Evolutionary conservation across 2,888 invertebrate genomes (phyloP), one percentile per base, ranked within the genome.

Genomic region (Calliopum simillimum): DNA sequence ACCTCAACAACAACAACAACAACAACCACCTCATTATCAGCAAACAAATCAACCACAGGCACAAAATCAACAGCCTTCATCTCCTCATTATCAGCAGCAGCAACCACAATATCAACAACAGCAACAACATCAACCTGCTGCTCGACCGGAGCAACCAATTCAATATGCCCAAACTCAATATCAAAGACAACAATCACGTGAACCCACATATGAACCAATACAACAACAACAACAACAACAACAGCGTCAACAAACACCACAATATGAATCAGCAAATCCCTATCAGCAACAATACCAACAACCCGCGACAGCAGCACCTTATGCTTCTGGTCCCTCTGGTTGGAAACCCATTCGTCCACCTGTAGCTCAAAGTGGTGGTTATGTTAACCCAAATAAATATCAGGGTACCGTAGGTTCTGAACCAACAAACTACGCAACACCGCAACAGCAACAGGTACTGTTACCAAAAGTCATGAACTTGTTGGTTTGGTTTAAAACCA

Each of bases 261-360:
- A 66, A 47, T 68, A 71, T 46, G 69, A 75, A 68, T 66, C 62
- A 63, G 46, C 71, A 41, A 67, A 58, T 33, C 19, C 43, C 25
- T 49, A 49, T 14, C 58, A 61, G 12, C 53, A 19, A 43, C 61
- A 44, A 0, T 56, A 66, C 6, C 67, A 70, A 55, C 73, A 47
- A 69, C 62, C 64, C 13, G 19, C 71, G 65, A 51, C 66, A 56
- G 63, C 51, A n/a, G 41, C 61, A 12, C 16, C 41, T 6, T 19
- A n/a, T 41, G 13, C 44, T 16, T 16, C 16, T 41, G 46, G 11
- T 33, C 41, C 19, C 8, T 41, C 71, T 63, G 78, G 78, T 72
- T 81, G 82, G 82, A 81, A 79, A 68, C 77, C 77, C 25, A 81
- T 81, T 25, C 73, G 72, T 46, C 77, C 81, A 33, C 81, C 82